Base-by-base conservation (phyloP, 1,140 invertebrate genomes). In the Portunus trituberculatus region DNA sequence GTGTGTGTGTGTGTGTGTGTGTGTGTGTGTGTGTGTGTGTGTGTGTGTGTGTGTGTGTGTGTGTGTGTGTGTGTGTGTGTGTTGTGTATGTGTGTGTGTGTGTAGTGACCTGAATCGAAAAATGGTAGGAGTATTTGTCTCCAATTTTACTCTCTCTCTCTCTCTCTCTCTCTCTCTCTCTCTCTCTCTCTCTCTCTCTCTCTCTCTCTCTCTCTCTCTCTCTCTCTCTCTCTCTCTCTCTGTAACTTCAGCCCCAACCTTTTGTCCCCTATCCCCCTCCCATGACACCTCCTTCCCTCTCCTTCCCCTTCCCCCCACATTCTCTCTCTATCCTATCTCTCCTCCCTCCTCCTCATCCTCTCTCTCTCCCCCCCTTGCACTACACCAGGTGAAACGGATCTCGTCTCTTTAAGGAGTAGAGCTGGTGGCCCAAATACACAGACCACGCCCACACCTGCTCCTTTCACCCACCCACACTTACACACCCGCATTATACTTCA, bases 91-190 rank as follows among this genome's bases (percentile, higher is more conserved):
- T 59, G 52, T 59, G 52, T 59, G 52, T 59, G 52, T 59, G 52
- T 59, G 3, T 76, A 76, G 20, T 76, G 67, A 76, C 67, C 67
- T 76, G 67, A 76, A 76, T 76, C n/a, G 20, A 76, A 76, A 76
- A 76, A 25, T 76, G 67, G 67, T 76, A n/a, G 67, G 67, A n/a
- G 67, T 76, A 76, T 76, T 76, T 76, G 67, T 76, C 67, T 76
- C 67, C 67, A 76, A 76, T 76, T 76, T 76, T 76, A 76, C 59
- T 20, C 10, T 25, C 59, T 76, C 59, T 76, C 20, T 14, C 59
- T 76, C 59, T 76, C 59, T 76, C 59, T 76, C 59, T 76, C 59
- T 76, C 59, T 76, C 59, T 76, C 59, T 76, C 48, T 52, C 48
- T 52, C 48, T 4, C 52, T 59, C 52, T 59, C 52, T 59, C 52